A percentile compares a stretch with the other conserved stretches of the same genome.
These are phyloP conservation scores for Druceiella hillmani DNA, from an alignment of 2,888 invertebrate genomes.

Conservation along the genomic window DNA sequence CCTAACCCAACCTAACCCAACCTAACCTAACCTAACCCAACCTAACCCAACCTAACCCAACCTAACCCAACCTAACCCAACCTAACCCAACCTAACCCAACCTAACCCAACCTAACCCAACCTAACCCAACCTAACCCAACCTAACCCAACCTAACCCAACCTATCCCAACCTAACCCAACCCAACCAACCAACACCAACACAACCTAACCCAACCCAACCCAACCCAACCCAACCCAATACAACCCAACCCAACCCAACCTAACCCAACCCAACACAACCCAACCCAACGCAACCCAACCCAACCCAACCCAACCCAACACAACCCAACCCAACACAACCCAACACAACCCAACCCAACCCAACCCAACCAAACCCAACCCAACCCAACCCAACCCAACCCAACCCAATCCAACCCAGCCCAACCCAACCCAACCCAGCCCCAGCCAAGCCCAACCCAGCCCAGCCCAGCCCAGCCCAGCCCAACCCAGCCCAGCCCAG, in stretches of 20 bases:
- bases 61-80: no score
- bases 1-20: no score
- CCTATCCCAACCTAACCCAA: no score
- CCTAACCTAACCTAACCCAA: no score
- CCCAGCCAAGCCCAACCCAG: neutral
- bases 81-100: no score
- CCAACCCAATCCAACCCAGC: conserved; percentile 1
- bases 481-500: neutral
- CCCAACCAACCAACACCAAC: no score
- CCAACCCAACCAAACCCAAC: conserved; percentile 1
- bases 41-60: no score
- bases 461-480: neutral
- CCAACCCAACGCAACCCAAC: conserved; percentile 1
- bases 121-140: no score
- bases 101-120: no score
- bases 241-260: conserved; percentile 1
- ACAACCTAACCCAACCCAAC: no score
- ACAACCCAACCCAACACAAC: neutral
- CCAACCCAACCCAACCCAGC: conserved; percentile 1
- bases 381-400: conserved; percentile 1
- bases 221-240: no score
- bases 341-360: conserved; percentile 1
- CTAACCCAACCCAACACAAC: conserved; percentile 1
- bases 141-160: no score
- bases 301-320: conserved; percentile 1